A percentile compares a stretch with the other conserved stretches of the same genome.
Conservation (phyloP, 92 coral and sea anemone genomes). For the Galaxea fascicularis region DNA sequence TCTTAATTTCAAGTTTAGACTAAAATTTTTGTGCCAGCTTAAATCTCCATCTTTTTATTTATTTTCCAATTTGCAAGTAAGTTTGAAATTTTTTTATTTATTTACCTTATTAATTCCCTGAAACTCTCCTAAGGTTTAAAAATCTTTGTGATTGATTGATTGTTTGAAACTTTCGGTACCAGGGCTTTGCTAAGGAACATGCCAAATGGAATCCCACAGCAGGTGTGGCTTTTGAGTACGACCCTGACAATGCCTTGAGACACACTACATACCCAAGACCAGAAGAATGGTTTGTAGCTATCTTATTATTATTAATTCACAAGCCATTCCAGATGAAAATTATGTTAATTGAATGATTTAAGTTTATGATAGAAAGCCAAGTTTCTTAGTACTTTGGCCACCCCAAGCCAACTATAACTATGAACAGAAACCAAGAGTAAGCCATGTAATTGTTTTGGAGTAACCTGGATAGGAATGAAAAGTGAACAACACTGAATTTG, state of each 20-base stretch:
- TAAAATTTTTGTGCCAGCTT: too few species aligned
- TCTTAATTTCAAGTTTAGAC: too few species aligned
- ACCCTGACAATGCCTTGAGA: slow-evolving; percentile 95
- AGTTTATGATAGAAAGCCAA: neutral
- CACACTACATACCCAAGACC: slow-evolving; percentile 97
- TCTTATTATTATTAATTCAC: neutral
- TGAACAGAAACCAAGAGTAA: too few species aligned
- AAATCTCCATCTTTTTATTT: too few species aligned
- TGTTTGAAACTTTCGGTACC: neutral
- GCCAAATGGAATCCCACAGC: slow-evolving; percentile 99
- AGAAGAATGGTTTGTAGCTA: slow-evolving; percentile 87
- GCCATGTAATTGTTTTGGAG: too few species aligned
- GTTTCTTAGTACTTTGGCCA: too few species aligned
- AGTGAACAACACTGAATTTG: too few species aligned
- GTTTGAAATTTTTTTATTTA: neutral
- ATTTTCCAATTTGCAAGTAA: too few species aligned
- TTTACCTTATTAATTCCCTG: neutral
- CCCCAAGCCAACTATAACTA: too few species aligned
- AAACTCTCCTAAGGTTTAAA: too few species aligned
- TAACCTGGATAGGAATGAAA: too few species aligned
- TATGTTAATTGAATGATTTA: neutral
- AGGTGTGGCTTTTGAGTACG: slow-evolving; percentile 98
- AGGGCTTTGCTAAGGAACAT: slow-evolving; percentile 99
- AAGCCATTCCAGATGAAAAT: too few species aligned
- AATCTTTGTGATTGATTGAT: neutral